Evolutionary conservation across 2,888 invertebrate species (phyloP).

Genomic region (Leptothorax acervorum): DNA sequence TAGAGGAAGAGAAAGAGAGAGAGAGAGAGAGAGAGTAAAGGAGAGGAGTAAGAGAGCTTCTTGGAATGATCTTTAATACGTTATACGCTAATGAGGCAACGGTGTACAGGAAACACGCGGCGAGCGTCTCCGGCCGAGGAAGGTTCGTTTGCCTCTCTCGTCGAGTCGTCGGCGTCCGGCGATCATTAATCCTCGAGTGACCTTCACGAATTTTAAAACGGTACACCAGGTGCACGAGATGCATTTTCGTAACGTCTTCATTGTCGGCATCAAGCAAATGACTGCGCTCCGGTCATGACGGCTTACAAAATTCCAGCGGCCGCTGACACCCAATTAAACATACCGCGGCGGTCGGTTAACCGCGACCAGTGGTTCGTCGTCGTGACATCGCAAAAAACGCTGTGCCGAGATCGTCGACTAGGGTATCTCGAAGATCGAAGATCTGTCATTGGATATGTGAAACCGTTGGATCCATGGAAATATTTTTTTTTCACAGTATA

Average conservation of each 20-base stretch:
- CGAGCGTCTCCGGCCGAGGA: slow-evolving; percentile 46
- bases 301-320: slow-evolving; percentile 25
- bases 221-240: slow-evolving; percentile 54
- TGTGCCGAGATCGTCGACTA: neutral
- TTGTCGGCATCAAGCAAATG: slow-evolving; percentile 35
- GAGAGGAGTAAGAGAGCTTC: slow-evolving; percentile 30
- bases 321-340: slow-evolving; percentile 31
- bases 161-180: neutral
- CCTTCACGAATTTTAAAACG: slow-evolving; percentile 65
- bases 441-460: neutral
- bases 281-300: neutral
- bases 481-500: neutral
- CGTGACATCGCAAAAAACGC: neutral
- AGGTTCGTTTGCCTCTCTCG: slow-evolving; percentile 62
- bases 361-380: neutral
- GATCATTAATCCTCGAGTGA: slow-evolving; percentile 66
- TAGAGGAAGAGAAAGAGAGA: neutral
- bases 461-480: neutral
- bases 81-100: slow-evolving; percentile 66
- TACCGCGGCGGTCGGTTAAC: neutral
- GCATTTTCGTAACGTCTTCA: slow-evolving; percentile 66
- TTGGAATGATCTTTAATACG: slow-evolving; percentile 59
- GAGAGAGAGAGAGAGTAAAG: neutral
- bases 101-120: slow-evolving; percentile 62
- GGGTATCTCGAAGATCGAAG: neutral